Evolutionary conservation across 2,888 invertebrate species (phyloP), one percentile per base, ranked within the genome.

Genomic region (Gymnoscelis rufifasciata): DNA sequence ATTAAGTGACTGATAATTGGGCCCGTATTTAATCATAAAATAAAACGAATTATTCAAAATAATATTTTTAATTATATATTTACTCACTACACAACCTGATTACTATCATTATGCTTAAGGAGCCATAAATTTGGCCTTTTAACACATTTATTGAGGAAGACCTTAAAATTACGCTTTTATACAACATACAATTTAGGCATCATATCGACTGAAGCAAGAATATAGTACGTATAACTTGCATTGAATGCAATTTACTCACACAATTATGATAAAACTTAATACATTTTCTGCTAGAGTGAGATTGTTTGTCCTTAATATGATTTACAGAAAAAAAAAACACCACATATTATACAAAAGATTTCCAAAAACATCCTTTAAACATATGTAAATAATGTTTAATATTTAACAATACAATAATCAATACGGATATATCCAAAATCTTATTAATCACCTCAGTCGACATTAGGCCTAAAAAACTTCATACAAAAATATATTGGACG

Each of bases 401-500:
- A n/a, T n/a, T n/a, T n/a, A n/a, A n/a, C n/a, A n/a, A n/a, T n/a
- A n/a, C n/a, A n/a, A n/a, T n/a, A n/a, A n/a, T n/a, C n/a, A n/a
- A n/a, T n/a, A n/a, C n/a, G n/a, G n/a, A n/a, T n/a, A n/a, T n/a
- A n/a, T n/a, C n/a, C n/a, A n/a, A n/a, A n/a, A n/a, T n/a, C n/a
- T n/a, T n/a, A n/a, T n/a, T n/a, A 5, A 3, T 10, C 7, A 5
- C 5, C 5, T 19, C 6, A 15, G n/a, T n/a, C 1, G 6, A 28
- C 15, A 28, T 7, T 30, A 15, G 15, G 8, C 29, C 23, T 29
- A 47, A 28, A 40, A 41, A 43, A 42, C 7, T 27, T 39, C 36
- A 36, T 19, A 47, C 44, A 51, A 26, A 47, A 48, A 44, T 59
- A 57, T 54, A 59, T 57, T 64, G 77, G 77, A 77, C 71, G 75